These are phyloP conservation scores for Columbina picui DNA, from an alignment of 2,113 vertebrate species.

Conservation along the genomic window DNA sequence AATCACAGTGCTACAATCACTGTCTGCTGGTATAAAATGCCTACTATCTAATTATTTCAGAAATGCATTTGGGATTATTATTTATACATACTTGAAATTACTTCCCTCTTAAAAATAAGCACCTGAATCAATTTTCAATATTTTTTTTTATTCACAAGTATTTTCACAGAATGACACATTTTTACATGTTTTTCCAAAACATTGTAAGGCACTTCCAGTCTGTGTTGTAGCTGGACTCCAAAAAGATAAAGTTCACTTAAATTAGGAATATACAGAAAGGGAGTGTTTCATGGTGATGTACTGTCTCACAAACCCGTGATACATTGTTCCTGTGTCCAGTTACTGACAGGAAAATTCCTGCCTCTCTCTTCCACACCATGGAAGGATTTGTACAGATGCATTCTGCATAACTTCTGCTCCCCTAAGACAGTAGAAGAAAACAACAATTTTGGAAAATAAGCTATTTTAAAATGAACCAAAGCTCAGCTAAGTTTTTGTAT, in stretches of 20 bases:
- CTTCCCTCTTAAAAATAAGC: neutral
- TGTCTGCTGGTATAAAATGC: neutral
- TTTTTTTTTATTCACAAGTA: neutral
- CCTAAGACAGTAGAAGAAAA: neutral
- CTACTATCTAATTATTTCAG: neutral
- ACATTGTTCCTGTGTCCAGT: accelerated
- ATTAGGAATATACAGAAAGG: neutral
- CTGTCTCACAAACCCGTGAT: neutral
- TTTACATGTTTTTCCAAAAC: neutral
- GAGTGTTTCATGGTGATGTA: neutral
- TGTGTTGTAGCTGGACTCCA: neutral
- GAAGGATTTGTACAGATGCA: neutral
- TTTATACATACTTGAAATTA: neutral
- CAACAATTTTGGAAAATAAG: neutral
- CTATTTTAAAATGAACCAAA: neutral
- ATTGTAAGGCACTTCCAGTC: neutral
- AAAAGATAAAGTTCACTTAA: neutral
- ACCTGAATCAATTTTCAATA: neutral
- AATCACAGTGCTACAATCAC: neutral
- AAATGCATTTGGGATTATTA: neutral
- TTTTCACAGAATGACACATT: neutral
- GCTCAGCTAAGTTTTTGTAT: neutral
- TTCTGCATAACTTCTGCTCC: neutral
- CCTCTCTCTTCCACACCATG: neutral
- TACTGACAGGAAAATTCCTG: neutral